phyloP scores from a whole-genome alignment of 1,140 invertebrate genomes.

The honey bee (Apis mellifera) region DNA sequence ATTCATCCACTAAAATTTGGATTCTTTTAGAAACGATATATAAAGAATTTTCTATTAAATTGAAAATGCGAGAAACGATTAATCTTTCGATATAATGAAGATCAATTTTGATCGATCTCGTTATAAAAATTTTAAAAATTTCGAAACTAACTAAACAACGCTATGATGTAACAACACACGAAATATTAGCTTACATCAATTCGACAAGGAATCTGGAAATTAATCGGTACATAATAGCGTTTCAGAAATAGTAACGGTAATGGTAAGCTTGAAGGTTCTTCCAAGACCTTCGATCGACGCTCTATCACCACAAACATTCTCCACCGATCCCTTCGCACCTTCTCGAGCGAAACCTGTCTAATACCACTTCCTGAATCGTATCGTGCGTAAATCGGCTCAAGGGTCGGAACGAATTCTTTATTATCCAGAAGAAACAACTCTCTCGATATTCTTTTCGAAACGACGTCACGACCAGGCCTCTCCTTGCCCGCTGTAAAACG shows the following conservation, averaged over 20 bases:
- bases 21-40: not conserved
- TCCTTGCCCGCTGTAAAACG: not conserved
- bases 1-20: not conserved
- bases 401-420: not conserved
- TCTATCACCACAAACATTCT: not conserved
- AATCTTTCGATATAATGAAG: too few relatives aligned
- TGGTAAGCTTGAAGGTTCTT: not conserved
- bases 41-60: too few relatives aligned
- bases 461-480: not conserved
- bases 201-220: too few relatives aligned
- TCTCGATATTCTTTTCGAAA: too few relatives aligned
- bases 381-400: not conserved
- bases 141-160: too few relatives aligned
- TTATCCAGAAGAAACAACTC: not conserved
- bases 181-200: too few relatives aligned
- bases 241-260: constrained; percentile 1
- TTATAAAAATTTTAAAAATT: too few relatives aligned
- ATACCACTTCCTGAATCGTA: not conserved
- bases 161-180: too few relatives aligned
- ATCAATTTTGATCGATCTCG: too few relatives aligned
- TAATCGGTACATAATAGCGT: not conserved
- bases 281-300: not conserved
- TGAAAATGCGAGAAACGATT: too few relatives aligned
- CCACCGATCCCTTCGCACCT: constrained; percentile 1
- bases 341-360: not conserved